Conservation (phyloP, 2,113 vertebrate species). For the Saimiri boliviensis region DNA sequence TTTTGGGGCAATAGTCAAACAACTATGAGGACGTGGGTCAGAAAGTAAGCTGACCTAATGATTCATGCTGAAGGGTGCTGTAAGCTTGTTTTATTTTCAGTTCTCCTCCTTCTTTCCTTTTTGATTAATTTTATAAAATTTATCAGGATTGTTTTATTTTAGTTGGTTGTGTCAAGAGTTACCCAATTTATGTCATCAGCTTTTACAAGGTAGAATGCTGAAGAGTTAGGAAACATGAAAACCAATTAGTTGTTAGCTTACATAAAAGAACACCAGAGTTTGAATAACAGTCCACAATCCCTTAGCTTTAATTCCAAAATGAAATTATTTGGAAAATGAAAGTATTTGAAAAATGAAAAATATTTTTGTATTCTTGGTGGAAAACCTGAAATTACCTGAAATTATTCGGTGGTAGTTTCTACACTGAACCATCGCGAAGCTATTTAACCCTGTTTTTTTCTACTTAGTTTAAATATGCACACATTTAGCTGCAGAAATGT, state of each 20-base stretch:
- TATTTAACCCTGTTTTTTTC: background rate
- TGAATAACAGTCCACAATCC: background rate
- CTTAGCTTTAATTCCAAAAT: background rate
- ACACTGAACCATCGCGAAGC: background rate
- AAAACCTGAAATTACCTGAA: background rate
- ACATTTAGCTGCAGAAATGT: background rate
- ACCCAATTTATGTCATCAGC: background rate
- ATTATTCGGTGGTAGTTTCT: background rate
- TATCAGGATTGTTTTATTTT: background rate
- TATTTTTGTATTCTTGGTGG: background rate
- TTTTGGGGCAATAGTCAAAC: no score
- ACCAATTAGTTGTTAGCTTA: background rate
- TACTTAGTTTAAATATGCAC: background rate
- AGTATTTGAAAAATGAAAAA: background rate
- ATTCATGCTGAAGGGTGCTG: no score
- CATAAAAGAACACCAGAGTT: background rate
- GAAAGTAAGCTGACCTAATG: no score
- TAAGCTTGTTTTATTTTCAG: no score
- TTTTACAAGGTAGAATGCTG: background rate
- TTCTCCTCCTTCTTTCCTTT: no score
- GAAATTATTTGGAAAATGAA: background rate
- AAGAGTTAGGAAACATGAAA: background rate
- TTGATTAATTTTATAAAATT: no score
- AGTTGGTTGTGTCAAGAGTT: background rate
- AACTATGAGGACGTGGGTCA: no score